phyloP scores from a whole-genome alignment of 2,113 vertebrate species.

The Xenus cinereus region DNA sequence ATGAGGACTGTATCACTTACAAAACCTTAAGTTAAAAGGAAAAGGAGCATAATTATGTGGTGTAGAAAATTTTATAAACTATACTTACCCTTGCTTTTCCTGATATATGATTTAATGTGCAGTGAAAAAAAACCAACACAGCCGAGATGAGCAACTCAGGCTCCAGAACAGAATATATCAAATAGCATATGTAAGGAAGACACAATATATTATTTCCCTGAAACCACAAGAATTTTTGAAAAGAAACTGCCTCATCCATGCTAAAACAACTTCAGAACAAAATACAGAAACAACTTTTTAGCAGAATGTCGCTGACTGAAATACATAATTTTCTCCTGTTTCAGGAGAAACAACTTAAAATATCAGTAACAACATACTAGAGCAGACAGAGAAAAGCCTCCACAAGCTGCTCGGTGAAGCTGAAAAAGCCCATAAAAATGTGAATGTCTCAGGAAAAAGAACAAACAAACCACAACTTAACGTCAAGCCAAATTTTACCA shows the following conservation, averaged over 20 bases:
- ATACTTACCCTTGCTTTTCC: background rate
- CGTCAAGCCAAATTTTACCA: background rate
- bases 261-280: background rate
- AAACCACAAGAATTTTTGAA: background rate
- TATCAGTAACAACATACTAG: background rate
- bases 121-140: background rate
- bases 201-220: background rate
- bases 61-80: background rate
- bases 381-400: background rate
- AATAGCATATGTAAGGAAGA: background rate
- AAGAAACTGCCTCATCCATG: background rate
- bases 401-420: background rate
- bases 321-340: background rate
- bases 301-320: background rate
- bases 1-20: background rate
- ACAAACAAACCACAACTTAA: background rate
- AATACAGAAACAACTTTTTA: background rate
- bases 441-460: background rate
- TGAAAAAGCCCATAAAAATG: background rate
- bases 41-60: background rate
- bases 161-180: background rate
- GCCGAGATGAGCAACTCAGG: background rate
- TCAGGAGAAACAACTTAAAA: background rate
- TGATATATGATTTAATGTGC: background rate
- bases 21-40: background rate